phyloP scores from a whole-genome alignment of 2,797 vertebrate species.

The Pseudochromis fuscus region DNA sequence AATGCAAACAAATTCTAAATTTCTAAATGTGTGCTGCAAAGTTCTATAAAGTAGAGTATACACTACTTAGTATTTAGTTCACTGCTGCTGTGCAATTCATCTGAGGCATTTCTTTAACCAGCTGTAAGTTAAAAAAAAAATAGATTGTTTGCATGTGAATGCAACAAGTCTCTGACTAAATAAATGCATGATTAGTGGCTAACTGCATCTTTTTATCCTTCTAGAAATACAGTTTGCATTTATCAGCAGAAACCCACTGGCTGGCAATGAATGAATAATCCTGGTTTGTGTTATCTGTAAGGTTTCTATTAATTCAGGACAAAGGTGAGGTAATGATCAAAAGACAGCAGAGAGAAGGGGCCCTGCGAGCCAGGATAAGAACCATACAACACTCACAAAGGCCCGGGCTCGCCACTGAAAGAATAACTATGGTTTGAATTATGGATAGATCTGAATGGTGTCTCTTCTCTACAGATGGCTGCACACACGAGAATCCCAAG shows the following conservation, averaged over 20 bases:
- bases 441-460: conserved; percentile 96
- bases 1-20: neutral
- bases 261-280: conserved; percentile 35
- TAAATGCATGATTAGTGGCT: neutral
- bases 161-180: conserved; percentile 26
- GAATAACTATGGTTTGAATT: conserved; percentile 97
- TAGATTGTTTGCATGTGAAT: neutral
- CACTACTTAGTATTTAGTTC: too few species aligned
- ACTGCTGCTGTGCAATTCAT: too few species aligned
- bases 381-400: conserved; percentile 88
- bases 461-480: conserved; percentile 96
- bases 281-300: conserved; percentile 60
- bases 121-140: too few species aligned
- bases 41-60: too few species aligned
- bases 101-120: too few species aligned
- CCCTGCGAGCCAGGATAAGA: conserved; percentile 90
- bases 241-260: conserved; percentile 3
- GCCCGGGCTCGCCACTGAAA: conserved; percentile 84
- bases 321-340: conserved; percentile 79
- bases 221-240: conserved; percentile 30
- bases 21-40: too few species aligned
- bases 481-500: conserved; percentile 94
- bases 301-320: conserved; percentile 63
- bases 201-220: neutral
- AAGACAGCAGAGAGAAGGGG: conserved; percentile 77